phyloP scores from a whole-genome alignment of 2,113 vertebrate species.

The Tinamus guttatus region DNA sequence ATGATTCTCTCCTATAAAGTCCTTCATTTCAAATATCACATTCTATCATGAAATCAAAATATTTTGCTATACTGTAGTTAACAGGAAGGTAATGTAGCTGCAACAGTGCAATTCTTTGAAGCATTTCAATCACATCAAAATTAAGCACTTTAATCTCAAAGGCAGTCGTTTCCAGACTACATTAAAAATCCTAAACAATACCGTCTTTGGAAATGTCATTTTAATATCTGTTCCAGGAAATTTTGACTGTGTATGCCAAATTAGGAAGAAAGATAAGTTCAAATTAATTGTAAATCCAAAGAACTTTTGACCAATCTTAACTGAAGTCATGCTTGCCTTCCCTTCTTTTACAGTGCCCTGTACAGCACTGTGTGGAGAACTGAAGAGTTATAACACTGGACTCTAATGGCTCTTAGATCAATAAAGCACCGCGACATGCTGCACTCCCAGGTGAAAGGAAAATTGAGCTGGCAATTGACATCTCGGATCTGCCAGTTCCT shows the following conservation, averaged over 20 bases:
- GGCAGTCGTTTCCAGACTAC: accelerated
- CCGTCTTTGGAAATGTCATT: background rate
- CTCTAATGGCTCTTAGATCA: conserved; percentile 55
- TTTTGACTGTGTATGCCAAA: background rate
- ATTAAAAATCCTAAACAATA: background rate
- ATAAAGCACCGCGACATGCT: conserved; percentile 56
- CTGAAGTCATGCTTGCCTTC: background rate
- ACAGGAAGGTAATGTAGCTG: background rate
- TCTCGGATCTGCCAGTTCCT: conserved; percentile 49
- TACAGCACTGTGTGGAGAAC: background rate
- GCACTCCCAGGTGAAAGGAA: conserved; percentile 64
- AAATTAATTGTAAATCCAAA: background rate
- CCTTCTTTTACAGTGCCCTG: background rate
- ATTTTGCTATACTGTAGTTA: background rate
- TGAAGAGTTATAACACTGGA: conserved; percentile 11
- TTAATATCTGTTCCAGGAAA: background rate
- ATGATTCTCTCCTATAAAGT: background rate
- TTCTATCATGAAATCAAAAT: background rate
- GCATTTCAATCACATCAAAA: background rate
- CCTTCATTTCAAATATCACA: background rate
- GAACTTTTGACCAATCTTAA: background rate
- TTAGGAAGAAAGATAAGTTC: background rate
- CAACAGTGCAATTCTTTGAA: background rate
- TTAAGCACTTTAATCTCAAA: background rate
- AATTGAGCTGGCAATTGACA: conserved; percentile 68